Base-by-base conservation (phyloP, 2,888 invertebrate genomes). In the Brachyopa scutellaris region DNA sequence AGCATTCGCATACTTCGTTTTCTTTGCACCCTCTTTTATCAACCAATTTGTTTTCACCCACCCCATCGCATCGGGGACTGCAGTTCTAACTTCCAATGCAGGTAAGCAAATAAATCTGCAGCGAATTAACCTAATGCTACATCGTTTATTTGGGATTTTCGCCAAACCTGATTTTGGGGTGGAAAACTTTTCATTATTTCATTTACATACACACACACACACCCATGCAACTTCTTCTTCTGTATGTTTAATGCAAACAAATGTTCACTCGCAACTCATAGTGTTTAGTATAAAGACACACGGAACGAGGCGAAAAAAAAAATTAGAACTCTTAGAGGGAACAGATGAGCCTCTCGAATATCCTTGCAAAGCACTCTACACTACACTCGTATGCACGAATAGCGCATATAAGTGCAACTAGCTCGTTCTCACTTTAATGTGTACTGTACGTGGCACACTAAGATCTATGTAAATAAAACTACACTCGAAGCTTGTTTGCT, bases 401-500 rank as follows among this genome's bases (percentile, higher is more conserved):
- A 45, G 42, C 17, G 17, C 9, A 17, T n/a, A n/a, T n/a, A n/a
- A 42, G 31, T 51, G 40, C 40, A 40, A 45, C 33, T 40, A 38
- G 19, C n/a, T n/a, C 7, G 17, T 4, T 45, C 49, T 72, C 51
- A 17, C 51, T 49, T 49, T 40, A 70, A 61, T n/a, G n/a, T n/a
- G n/a, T n/a, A n/a, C n/a, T 51, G 40, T 78, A 55, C 67, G 73
- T 36, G 45, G 17, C 49, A 76, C 57, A 80, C 55, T 51, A 59
- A 38, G 64, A 82, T 76, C 76, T 82, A 77, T 77, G 77, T 82
- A 82, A 82, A 77, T 66, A 77, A 72, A 77, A 55, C 77, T 77
- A 42, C 53, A 82, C 70, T 77, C 33, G 53, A 61, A 69, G 59
- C 80, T 64, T 82, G 82, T 77, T 82, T 76, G 74, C 55, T 45